Conservation (phyloP, 2,888 invertebrate genomes). For the Euplexia lucipara region DNA sequence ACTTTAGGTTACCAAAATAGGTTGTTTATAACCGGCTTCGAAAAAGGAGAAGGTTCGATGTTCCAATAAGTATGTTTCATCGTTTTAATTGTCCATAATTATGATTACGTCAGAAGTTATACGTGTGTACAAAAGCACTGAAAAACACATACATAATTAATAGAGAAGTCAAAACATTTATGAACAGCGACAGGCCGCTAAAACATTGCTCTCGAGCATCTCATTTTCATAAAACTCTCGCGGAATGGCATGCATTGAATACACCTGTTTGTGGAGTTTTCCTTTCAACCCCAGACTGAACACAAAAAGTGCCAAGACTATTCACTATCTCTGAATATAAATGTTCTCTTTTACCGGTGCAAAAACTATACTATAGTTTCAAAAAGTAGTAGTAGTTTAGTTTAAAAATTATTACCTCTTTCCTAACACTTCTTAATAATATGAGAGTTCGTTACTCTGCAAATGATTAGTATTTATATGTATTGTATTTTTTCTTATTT, state of each 20-base stretch:
- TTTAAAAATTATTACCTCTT: too few relatives aligned
- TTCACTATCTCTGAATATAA: slow-evolving; percentile 30
- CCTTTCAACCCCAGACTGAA: slow-evolving; percentile 34
- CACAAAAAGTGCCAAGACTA: slow-evolving; percentile 37
- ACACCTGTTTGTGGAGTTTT: slow-evolving; percentile 22
- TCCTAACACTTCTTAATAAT: too few relatives aligned
- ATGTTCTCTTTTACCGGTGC: slow-evolving; percentile 8
- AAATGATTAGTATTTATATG: too few relatives aligned
- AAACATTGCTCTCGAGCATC: slow-evolving; percentile 41
- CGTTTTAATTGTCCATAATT: background rate
- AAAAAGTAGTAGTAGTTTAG: too few relatives aligned
- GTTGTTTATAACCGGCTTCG: too few relatives aligned
- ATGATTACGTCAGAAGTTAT: background rate
- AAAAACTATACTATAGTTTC: too few relatives aligned
- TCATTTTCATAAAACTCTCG: slow-evolving; percentile 35
- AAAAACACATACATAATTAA: background rate
- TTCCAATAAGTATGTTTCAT: too few relatives aligned
- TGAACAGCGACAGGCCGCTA: slow-evolving; percentile 16
- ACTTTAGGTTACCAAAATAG: too few relatives aligned
- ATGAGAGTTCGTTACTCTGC: too few relatives aligned
- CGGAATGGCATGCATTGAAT: slow-evolving; percentile 43
- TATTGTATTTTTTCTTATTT: too few relatives aligned
- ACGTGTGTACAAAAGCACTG: background rate
- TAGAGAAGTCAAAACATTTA: slow-evolving; percentile 11
- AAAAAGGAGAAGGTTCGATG: too few relatives aligned